Evolutionary conservation across 2,797 vertebrate genomes (phyloP).

Genomic region (Brachymystax lenok): DNA sequence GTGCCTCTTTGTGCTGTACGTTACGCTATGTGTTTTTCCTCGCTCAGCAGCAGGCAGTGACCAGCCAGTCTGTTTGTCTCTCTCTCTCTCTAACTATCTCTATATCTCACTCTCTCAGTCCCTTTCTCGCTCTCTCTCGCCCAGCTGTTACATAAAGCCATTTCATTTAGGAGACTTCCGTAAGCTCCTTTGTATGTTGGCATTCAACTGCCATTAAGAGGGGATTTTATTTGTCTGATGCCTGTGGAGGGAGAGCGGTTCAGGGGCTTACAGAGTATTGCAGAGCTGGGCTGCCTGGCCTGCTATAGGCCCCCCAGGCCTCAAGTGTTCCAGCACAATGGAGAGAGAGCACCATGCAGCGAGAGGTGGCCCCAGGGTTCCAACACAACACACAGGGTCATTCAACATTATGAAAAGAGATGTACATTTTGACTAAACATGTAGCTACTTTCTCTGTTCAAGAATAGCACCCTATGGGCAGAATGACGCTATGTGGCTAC

Average conservation of each 20-base stretch:
- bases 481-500: background rate
- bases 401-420: conserved; percentile 31
- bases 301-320: conserved; percentile 45
- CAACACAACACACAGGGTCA: conserved; percentile 1
- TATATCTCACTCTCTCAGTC: background rate
- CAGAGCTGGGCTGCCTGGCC: conserved; percentile 40
- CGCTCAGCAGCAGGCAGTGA: conserved; percentile 63
- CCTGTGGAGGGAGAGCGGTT: conserved; percentile 63
- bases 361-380: conserved; percentile 37
- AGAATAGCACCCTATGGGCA: conserved; percentile 32
- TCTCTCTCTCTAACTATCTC: background rate
- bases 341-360: conserved; percentile 33
- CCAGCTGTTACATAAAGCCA: conserved; percentile 70
- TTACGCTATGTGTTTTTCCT: conserved; percentile 57
- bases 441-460: conserved; percentile 37
- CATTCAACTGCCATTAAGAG: conserved; percentile 77
- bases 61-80: conserved; percentile 66
- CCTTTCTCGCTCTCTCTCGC: conserved; percentile 17
- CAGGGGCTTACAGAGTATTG: conserved; percentile 52
- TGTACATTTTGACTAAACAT: conserved; percentile 36
- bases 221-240: conserved; percentile 76
- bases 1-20: conserved; percentile 56
- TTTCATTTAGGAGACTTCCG: conserved; percentile 69
- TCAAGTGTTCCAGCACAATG: conserved; percentile 41
- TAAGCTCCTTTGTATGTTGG: conserved; percentile 76